These are phyloP conservation scores for Amblyteles armatorius DNA, from an alignment of 2,888 invertebrate species.

Conservation along the genomic window DNA sequence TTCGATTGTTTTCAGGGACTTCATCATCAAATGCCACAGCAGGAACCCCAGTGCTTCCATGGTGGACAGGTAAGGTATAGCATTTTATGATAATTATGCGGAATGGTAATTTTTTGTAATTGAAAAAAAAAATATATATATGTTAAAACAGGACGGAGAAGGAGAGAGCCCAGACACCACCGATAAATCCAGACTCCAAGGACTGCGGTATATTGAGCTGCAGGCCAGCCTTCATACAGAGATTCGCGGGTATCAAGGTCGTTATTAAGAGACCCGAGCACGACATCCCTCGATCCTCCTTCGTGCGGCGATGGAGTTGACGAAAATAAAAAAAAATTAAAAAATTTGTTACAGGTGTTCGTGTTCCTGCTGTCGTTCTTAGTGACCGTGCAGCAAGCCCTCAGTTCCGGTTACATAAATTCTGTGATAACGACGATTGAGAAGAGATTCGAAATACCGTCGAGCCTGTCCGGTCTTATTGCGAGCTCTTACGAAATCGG, in stretches of 20 bases:
- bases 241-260: slow-evolving; percentile 95
- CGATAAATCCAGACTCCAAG: slow-evolving; percentile 87
- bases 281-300: neutral
- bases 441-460: slow-evolving; percentile 97
- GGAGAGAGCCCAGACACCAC: slow-evolving; percentile 82
- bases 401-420: slow-evolving; percentile 96
- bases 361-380: slow-evolving; percentile 95
- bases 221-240: slow-evolving; percentile 94
- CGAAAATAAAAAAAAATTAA: neutral
- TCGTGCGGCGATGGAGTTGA: slow-evolving; percentile 63
- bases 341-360: slow-evolving; percentile 88
- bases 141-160: slow-evolving; percentile 79
- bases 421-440: slow-evolving; percentile 99
- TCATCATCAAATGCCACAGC: slow-evolving; percentile 85
- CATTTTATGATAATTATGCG: slow-evolving; percentile 6
- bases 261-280: neutral
- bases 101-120: slow-evolving; percentile 1
- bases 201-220: slow-evolving; percentile 96
- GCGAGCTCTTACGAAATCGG: slow-evolving; percentile 98
- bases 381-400: slow-evolving; percentile 95
- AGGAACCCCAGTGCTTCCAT: slow-evolving; percentile 85
- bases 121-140: slow-evolving; percentile 8
- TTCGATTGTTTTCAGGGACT: slow-evolving; percentile 80
- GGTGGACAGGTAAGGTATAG: slow-evolving; percentile 82
- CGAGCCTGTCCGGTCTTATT: slow-evolving; percentile 96